Conservation (phyloP, 2,797 vertebrate species). For the Melanotaenia pygmaea region DNA sequence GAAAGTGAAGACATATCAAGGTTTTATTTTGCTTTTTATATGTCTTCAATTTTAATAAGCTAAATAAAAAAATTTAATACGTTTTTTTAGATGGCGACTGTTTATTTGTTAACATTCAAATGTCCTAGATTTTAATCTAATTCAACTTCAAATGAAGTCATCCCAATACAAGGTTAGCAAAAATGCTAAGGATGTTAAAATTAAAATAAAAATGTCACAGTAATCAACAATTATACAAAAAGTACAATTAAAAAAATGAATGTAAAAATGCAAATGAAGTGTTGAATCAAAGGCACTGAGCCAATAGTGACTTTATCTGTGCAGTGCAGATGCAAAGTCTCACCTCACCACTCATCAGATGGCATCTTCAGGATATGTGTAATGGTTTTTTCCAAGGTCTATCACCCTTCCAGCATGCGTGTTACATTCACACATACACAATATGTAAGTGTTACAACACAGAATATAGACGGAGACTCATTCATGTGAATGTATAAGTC, state of each 20-base stretch:
- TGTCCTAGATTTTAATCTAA: background rate
- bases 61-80: background rate
- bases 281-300: conserved; percentile 43
- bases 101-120: background rate
- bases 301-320: conserved; percentile 68
- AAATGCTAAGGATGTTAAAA: background rate
- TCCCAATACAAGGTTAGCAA: background rate
- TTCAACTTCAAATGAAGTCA: background rate
- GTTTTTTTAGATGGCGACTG: background rate
- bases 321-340: conserved; percentile 71
- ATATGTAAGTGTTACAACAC: conserved; percentile 44
- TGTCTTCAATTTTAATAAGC: background rate
- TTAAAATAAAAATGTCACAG: background rate
- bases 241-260: conserved; percentile 31
- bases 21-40: background rate
- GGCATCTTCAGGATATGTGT: conserved; percentile 53
- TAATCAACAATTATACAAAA: background rate
- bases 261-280: conserved; percentile 27
- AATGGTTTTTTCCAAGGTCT: conserved; percentile 46
- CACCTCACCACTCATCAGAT: conserved; percentile 70
- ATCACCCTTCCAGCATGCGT: conserved; percentile 36
- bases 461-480: conserved; percentile 10
- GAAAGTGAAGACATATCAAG: background rate
- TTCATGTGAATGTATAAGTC: conserved; percentile 7
- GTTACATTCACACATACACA: conserved; percentile 38